Evolutionary conservation across 2,888 invertebrate species (phyloP), one percentile per base, ranked within the genome.

Genomic region (Pseudeuparius sepicola): DNA sequence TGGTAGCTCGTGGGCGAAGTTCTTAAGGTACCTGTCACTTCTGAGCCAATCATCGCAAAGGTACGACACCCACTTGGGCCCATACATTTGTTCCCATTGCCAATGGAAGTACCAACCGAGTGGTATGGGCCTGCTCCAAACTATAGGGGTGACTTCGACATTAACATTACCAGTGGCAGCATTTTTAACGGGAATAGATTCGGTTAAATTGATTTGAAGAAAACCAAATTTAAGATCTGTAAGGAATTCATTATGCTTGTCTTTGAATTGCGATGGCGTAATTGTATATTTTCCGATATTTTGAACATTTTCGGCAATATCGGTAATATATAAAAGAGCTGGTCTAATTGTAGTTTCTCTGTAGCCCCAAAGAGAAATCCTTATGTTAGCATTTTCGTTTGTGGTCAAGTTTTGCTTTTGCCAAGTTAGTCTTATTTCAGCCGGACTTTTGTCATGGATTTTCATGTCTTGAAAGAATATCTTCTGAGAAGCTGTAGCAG

Each of bases 81-180:
- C 96, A 49, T 83, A 76, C 29, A 73, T 59, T 11, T 76, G 66
- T 55, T 85, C 79, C 93, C 93, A 94, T 59, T 92, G 90, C 0
- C 82, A 77, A 0, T 73, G 75, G 56, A 92, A 90, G 59, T 93
- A 94, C 93, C 93, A 94, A 1, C 73, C 89, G 7, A 94, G 64
- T 2, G 94, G 93, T 43, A 94, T 83, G 0, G 93, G 90, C 43
- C 43, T 74, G 53, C 89, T 89, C 93, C 93, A 94, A 7, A 94
- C 67, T 1, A 83, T 70, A 1, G 60, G 60, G 2, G 53, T 59
- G 14, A 63, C 50, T 3, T 45, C 46, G 16, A 47, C 36, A 2
- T 40, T 38, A 3, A 30, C 40, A 4, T 40, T 31, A 13, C 43
- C 33, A 26, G 39, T 37, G 24, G 30, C 35, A 5, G 18, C 11